Base-by-base conservation (phyloP, 2,797 vertebrate species). In the Acanthurus tractus region DNA sequence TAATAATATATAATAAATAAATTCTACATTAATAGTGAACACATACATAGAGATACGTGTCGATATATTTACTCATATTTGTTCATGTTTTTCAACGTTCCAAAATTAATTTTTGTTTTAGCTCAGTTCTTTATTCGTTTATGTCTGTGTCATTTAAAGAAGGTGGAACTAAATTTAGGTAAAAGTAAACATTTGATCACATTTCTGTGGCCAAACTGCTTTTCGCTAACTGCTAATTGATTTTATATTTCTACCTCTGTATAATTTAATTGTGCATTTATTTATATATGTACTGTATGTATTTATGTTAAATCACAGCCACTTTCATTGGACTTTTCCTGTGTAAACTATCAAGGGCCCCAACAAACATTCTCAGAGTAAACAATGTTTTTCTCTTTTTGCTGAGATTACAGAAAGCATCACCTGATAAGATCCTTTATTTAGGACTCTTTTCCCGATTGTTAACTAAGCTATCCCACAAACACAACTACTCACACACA, bases 341-440 rank as follows among this genome's bases (percentile, higher is more conserved):
- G 48, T 50, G 48, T 59, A n/a, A 67, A 0, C 48, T 62, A 42
- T 13, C 8, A 34, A 54, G 66, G 52, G 42, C 20, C 8, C 36
- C 63, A 56, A 58, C 9, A 57, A 25, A 57, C 14, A 10, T 8
- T 44, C 22, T n/a, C 17, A 40, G 10, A 40, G n/a, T 66, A 20
- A 29, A 53, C 68, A 74, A 42, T 65, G 11, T 52, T 15, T 3
- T 68, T n/a, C 48, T 15, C 3, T 14, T 10, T 50, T 52, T 50
- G 22, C 17, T 18, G 20, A 49, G 25, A 48, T 58, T 55, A 62
- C 1, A 10, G 2, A 45, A 48, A 20, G 6, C 10, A 11, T 22
- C n/a, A 55, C 48, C 10, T 62, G 44, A 58, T 54, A 7, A 61
- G 3, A 68, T 76, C 18, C 25, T 13, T 23, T 23, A 61, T 56